These are phyloP conservation scores for Drosophila suzukii DNA, from an alignment of 1,140 invertebrate genomes.

Conservation along the genomic window DNA sequence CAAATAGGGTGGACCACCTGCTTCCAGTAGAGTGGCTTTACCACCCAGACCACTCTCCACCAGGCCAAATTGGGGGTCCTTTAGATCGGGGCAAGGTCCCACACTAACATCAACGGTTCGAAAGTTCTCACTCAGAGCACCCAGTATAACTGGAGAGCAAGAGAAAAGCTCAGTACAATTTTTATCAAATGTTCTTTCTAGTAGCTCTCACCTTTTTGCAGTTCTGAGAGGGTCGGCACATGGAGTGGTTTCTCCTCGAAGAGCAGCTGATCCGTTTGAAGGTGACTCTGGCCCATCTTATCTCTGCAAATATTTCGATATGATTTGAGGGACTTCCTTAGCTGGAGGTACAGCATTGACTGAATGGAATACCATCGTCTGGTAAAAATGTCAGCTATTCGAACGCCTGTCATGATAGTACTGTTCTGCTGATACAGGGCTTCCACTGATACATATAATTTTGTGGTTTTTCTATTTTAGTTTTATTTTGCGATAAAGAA, in stretches of 20 bases:
- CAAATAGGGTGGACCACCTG: slow-evolving; percentile 93
- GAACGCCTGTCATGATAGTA: slow-evolving; percentile 18
- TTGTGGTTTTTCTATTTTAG: not conserved
- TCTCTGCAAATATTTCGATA: slow-evolving; percentile 15
- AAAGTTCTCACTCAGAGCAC: slow-evolving; percentile 90
- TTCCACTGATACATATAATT: too few relatives aligned
- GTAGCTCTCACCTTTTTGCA: slow-evolving; percentile 84
- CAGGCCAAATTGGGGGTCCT: slow-evolving; percentile 90
- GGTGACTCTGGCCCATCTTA: slow-evolving; percentile 56
- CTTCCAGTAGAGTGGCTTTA: slow-evolving; percentile 90
- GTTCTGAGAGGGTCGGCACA: slow-evolving; percentile 85
- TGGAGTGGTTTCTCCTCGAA: slow-evolving; percentile 84
- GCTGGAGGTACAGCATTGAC: not conserved
- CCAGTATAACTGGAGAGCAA: slow-evolving; percentile 87
- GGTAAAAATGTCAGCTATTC: not conserved
- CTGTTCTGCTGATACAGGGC: slow-evolving; percentile 8
- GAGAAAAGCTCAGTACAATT: slow-evolving; percentile 37
- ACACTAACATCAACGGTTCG: slow-evolving; percentile 88
- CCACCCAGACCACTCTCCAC: slow-evolving; percentile 91
- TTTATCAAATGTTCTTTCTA: slow-evolving; percentile 18
- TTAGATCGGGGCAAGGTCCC: slow-evolving; percentile 94
- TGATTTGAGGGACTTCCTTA: not conserved
- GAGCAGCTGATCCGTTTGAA: slow-evolving; percentile 71
- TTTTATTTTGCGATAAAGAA: not conserved
- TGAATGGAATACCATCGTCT: slow-evolving; percentile 2